These are phyloP conservation scores for Lasioglossum leucozonium DNA, from an alignment of 2,888 invertebrate species.

Conservation along the genomic window DNA sequence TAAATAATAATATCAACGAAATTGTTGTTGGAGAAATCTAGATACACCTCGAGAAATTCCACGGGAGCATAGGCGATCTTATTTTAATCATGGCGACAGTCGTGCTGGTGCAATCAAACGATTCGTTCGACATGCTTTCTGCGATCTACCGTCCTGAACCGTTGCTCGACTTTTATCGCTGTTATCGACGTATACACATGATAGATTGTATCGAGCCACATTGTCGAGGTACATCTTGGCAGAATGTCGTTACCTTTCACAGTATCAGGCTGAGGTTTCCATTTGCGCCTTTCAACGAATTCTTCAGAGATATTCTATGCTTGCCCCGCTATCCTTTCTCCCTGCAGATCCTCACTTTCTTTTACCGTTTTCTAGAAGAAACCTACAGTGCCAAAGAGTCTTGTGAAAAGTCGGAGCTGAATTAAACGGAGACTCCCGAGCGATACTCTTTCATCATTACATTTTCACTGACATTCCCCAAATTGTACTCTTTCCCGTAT, in stretches of 20 bases:
- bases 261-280: constrained; percentile 70
- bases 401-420: constrained; percentile 5
- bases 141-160: constrained; percentile 52
- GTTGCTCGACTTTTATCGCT: constrained; percentile 72
- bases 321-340: constrained; percentile 45
- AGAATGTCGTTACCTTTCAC: constrained; percentile 75
- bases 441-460: not conserved
- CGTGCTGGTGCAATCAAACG: constrained; percentile 43
- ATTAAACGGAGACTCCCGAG: not conserved
- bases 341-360: constrained; percentile 46
- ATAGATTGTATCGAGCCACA: constrained; percentile 71
- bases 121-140: constrained; percentile 52
- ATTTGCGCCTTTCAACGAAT: constrained; percentile 74
- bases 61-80: not conserved
- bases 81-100: constrained; percentile 28
- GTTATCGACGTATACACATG: constrained; percentile 70
- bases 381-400: constrained; percentile 32
- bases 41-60: not conserved
- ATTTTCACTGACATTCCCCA: not conserved
- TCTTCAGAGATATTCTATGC: constrained; percentile 64
- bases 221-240: constrained; percentile 68
- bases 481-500: not conserved
- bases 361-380: constrained; percentile 33
- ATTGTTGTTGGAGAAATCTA: not conserved
- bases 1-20: not conserved